These are phyloP conservation scores for Himalopsyche japonica DNA, from an alignment of 2,888 invertebrate genomes.

Conservation along the genomic window DNA sequence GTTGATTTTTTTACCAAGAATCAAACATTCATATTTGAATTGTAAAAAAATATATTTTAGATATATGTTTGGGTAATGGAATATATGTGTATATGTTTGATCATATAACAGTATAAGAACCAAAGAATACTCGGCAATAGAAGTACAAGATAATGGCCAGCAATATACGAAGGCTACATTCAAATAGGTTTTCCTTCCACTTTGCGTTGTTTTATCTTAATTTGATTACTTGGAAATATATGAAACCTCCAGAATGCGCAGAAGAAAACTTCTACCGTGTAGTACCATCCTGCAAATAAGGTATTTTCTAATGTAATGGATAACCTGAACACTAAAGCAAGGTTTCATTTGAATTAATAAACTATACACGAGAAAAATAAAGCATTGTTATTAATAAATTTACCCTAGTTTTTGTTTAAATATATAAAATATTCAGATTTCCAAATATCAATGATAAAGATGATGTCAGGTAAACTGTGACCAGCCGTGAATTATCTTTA, in stretches of 20 bases:
- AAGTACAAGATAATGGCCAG: slow-evolving; percentile 27
- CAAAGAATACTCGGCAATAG: not conserved
- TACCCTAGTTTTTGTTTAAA: too few relatives aligned
- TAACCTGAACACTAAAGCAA: slow-evolving; percentile 1
- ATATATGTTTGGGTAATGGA: not conserved
- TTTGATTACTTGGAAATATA: slow-evolving; percentile 37
- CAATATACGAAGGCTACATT: slow-evolving; percentile 33
- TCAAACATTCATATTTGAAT: too few relatives aligned
- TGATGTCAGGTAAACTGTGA: too few relatives aligned
- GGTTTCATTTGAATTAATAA: not conserved
- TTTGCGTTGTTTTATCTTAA: slow-evolving; percentile 39
- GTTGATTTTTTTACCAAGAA: too few relatives aligned
- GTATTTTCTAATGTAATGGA: not conserved
- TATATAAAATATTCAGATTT: too few relatives aligned
- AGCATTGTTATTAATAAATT: not conserved
- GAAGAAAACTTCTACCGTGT: slow-evolving; percentile 13
- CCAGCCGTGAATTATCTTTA: too few relatives aligned
- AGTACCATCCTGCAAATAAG: not conserved
- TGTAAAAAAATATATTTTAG: too few relatives aligned
- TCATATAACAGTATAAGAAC: not conserved
- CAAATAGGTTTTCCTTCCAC: slow-evolving; percentile 35
- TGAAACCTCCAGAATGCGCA: slow-evolving; percentile 19
- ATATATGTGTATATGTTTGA: not conserved
- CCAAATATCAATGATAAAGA: too few relatives aligned
- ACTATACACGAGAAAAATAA: not conserved